A percentile compares a stretch with the other conserved stretches of the same genome.
These are phyloP conservation scores for Caenorhabditis drosophilae DNA, from an alignment of 2,888 invertebrate genomes.

Conservation along the genomic window DNA sequence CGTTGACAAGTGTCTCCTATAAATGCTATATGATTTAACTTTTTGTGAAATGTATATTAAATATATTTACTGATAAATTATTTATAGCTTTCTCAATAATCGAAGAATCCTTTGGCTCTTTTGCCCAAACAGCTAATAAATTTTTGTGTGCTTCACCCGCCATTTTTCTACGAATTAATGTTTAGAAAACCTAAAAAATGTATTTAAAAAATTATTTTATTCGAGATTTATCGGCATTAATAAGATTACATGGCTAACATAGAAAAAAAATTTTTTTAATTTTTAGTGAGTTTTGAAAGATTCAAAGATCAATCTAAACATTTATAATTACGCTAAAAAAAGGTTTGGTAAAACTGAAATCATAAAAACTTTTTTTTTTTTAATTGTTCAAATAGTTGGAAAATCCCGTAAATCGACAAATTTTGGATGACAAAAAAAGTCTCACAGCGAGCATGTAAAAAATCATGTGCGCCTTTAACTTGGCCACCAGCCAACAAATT, in stretches of 20 bases:
- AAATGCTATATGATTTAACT: conserved; percentile 8
- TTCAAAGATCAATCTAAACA: no score
- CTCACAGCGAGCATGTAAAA: conserved; percentile 8
- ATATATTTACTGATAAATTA: conserved; percentile 39
- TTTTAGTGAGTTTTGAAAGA: no score
- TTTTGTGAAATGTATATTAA: conserved; percentile 1
- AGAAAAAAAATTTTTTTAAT: no score
- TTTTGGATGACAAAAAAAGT: conserved; percentile 3
- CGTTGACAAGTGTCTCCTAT: background rate
- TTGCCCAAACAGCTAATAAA: conserved; percentile 53
- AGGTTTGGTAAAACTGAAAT: no score
- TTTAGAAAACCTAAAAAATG: conserved; percentile 7
- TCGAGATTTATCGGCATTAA: no score
- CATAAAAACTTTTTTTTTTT: no score
- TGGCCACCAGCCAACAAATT: background rate
- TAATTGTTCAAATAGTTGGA: no score
- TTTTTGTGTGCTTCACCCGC: conserved; percentile 48
- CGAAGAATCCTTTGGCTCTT: conserved; percentile 42
- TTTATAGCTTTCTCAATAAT: conserved; percentile 42
- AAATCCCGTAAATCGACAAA: conserved; percentile 21
- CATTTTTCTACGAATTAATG: conserved; percentile 15
- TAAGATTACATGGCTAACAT: no score
- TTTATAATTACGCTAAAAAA: no score
- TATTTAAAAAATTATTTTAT: no score
- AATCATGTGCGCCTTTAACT: conserved; percentile 42